A percentile compares a stretch with the other conserved stretches of the same genome.
Evolutionary conservation across 2,888 invertebrate species (phyloP).

Genomic region (Geotrupes spiniger): DNA sequence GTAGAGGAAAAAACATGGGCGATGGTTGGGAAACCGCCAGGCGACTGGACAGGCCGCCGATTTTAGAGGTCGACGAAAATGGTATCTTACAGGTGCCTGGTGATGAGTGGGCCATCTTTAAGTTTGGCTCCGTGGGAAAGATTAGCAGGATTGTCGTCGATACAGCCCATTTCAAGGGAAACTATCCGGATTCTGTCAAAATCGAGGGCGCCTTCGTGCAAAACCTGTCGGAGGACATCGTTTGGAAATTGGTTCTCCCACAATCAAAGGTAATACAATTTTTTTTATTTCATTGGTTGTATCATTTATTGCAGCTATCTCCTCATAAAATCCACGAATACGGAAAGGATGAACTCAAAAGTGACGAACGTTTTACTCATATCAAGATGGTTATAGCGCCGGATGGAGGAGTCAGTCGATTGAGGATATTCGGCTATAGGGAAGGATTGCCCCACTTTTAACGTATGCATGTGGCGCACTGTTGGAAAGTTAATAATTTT

Average conservation of each 20-base stretch:
- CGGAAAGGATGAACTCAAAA: conserved; percentile 40
- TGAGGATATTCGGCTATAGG: conserved; percentile 49
- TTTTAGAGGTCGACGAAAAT: conserved; percentile 54
- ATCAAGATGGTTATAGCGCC: conserved; percentile 60
- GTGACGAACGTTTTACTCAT: conserved; percentile 51
- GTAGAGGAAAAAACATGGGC: conserved; percentile 55
- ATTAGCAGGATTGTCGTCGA: conserved; percentile 57
- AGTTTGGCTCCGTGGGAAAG: conserved; percentile 55
- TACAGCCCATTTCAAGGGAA: conserved; percentile 63
- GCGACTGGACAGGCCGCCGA: conserved; percentile 58
- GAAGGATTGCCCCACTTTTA: no score
- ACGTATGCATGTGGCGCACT: no score
- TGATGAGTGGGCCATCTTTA: conserved; percentile 62
- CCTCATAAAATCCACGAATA: conserved; percentile 55
- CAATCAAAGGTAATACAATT: conserved; percentile 53
- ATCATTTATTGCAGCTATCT: conserved; percentile 47
- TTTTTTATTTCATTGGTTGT: conserved; percentile 51
- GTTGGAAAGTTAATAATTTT: no score
- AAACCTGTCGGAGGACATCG: conserved; percentile 12
- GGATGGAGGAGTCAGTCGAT: conserved; percentile 62
- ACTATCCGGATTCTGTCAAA: conserved; percentile 61
- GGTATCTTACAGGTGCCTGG: conserved; percentile 60
- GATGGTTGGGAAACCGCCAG: conserved; percentile 69
- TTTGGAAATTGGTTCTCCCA: conserved; percentile 54
- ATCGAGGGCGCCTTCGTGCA: conserved; percentile 53